Evolutionary conservation across 2,888 invertebrate species (phyloP), one percentile per base, ranked within the genome.

Genomic region (Nomada ruficornis): DNA sequence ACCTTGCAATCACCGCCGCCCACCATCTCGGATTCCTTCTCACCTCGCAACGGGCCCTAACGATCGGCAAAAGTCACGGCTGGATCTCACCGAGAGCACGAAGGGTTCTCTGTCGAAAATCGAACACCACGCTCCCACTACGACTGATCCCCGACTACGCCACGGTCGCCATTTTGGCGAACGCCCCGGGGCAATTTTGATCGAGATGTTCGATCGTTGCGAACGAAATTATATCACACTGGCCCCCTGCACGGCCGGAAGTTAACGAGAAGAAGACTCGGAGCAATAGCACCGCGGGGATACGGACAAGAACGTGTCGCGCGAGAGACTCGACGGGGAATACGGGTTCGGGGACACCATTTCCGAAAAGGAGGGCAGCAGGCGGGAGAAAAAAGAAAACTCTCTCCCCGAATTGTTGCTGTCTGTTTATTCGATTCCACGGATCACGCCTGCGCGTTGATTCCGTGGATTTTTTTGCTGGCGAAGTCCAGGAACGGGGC

Each of bases 1-100:
- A 98, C 97, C 95, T 97, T 98, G 94, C 97, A 96, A 95, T 98
- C 97, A 93, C 95, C 95, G 93, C 96, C 96, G 94, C 96, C 96
- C 89, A 95, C 95, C 95, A 96, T 96, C 84, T 80, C 75, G 72
- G 82, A 82, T 79, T 79, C 68, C 72, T 60, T 77, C 71, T 68
- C 57, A 69, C 72, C 52, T 84, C 80, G 15, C 74, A 55, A 82
- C 57, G 78, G 80, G 59, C 83, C 84, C 86, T 87, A 78, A 82
- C 75, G 83, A 81, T 78, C 74, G 83, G 70, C 65, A 73, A 80
- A 80, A 73, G 64, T 79, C 64, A 78, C 67, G 59, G 47, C 57
- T 70, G 74, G 80, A 76, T 78, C 82, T 77, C 54, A 60, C 62
- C 72, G 73, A 18, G 29, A 80, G 72, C 20, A 36, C 9, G 4